phyloP scores from a whole-genome alignment of 2,888 invertebrate species.

The Peribatodes rhomboidaria region DNA sequence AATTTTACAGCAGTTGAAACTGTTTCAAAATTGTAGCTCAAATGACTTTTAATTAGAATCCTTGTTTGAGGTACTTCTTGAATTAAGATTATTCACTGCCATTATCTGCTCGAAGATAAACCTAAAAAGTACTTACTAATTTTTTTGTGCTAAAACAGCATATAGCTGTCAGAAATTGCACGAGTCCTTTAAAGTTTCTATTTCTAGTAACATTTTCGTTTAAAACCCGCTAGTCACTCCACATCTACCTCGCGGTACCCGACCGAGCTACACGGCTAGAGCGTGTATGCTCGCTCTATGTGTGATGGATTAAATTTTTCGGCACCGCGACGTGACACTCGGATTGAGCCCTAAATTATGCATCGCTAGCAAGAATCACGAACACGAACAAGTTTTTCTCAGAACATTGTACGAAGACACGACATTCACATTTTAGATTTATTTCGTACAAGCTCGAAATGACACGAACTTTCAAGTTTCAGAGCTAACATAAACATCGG shows the following conservation, averaged over 20 bases:
- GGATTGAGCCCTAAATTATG: slow-evolving; percentile 74
- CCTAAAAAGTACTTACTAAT: no score
- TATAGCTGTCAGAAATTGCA: no score
- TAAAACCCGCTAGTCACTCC: not conserved
- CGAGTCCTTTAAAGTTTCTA: no score
- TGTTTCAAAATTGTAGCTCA: no score
- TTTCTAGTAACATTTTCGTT: not conserved
- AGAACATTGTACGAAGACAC: slow-evolving; percentile 42
- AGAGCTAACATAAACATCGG: slow-evolving; percentile 31
- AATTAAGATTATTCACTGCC: no score
- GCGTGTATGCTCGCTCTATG: slow-evolving; percentile 47
- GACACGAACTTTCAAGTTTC: slow-evolving; percentile 25
- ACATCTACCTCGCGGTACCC: slow-evolving; percentile 46
- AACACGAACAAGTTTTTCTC: slow-evolving; percentile 44
- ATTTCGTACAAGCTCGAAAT: slow-evolving; percentile 24
- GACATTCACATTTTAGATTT: slow-evolving; percentile 40
- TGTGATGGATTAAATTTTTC: slow-evolving; percentile 82
- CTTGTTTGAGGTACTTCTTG: no score
- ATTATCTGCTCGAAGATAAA: no score
- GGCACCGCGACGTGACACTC: slow-evolving; percentile 72
- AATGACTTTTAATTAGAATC: no score
- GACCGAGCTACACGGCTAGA: slow-evolving; percentile 43
- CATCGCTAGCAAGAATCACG: slow-evolving; percentile 49
- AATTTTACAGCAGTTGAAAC: no score
- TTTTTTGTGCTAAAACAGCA: no score